Evolutionary conservation across 1,140 invertebrate genomes (phyloP).

Genomic region (Cephus cinctus): DNA sequence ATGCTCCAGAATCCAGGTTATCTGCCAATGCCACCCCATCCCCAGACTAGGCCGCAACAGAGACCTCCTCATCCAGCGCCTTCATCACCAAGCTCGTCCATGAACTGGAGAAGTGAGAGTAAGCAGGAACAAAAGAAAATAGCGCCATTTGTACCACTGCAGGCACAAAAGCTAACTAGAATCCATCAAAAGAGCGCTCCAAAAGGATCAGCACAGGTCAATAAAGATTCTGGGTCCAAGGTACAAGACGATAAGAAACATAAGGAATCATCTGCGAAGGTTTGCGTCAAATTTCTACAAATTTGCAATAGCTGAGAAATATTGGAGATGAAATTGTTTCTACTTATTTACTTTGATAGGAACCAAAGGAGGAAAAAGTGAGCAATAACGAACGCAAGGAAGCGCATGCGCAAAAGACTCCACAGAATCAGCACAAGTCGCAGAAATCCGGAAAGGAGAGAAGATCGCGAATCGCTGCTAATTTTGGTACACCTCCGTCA

Average conservation of each 20-base stretch:
- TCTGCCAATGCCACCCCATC: slow-evolving; percentile 22
- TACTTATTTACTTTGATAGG: no score
- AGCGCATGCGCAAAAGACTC: slow-evolving; percentile 8
- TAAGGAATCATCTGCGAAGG: slow-evolving; percentile 20
- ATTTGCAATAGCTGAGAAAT: no score
- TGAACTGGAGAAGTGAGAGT: not conserved
- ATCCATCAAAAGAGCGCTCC: not conserved
- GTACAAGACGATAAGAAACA: no score
- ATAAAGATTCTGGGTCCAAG: slow-evolving; percentile 11
- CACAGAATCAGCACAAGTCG: slow-evolving; percentile 10
- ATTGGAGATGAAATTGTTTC: no score
- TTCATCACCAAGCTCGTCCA: slow-evolving; percentile 40
- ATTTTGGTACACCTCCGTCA: slow-evolving; percentile 43
- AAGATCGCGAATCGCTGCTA: slow-evolving; percentile 59
- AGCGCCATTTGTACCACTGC: slow-evolving; percentile 51
- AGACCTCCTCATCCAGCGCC: slow-evolving; percentile 24
- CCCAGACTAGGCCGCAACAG: slow-evolving; percentile 29
- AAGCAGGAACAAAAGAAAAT: slow-evolving; percentile 27
- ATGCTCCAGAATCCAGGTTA: slow-evolving; percentile 12
- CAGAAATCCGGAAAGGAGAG: slow-evolving; percentile 44
- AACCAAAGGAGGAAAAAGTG: no score
- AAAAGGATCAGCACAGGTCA: not conserved
- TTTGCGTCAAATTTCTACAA: no score
- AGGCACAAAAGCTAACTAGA: slow-evolving; percentile 52
- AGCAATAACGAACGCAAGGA: slow-evolving; percentile 10